Conservation (phyloP, 2,113 vertebrate genomes). For the Recurvirostra avosetta region DNA sequence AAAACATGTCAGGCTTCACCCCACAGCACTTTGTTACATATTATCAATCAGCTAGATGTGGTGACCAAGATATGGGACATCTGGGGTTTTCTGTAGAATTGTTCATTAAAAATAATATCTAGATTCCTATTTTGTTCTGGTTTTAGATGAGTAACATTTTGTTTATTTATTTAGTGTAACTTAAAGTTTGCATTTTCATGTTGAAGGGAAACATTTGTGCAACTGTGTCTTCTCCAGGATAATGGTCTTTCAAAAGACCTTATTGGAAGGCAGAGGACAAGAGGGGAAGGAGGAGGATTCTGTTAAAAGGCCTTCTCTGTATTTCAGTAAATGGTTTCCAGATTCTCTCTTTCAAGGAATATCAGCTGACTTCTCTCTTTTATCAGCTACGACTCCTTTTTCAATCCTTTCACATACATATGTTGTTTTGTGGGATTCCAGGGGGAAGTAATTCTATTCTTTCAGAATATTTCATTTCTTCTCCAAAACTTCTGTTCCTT, state of each 20-base stretch:
- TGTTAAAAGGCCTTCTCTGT: neutral
- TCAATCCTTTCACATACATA: neutral
- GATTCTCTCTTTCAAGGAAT: neutral
- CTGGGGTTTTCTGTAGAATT: neutral
- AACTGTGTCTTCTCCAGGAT: neutral
- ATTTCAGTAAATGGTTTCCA: neutral
- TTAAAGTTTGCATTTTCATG: neutral
- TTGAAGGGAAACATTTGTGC: neutral
- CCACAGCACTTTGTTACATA: neutral
- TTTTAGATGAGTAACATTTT: neutral
- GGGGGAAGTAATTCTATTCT: neutral
- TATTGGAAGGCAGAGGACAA: neutral
- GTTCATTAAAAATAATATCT: neutral
- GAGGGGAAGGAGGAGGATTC: neutral
- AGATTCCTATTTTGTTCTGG: neutral
- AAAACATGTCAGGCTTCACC: neutral
- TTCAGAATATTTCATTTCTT: neutral
- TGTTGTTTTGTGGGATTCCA: neutral
- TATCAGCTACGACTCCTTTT: neutral
- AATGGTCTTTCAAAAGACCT: neutral
- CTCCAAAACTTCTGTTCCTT: neutral
- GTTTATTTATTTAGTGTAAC: neutral
- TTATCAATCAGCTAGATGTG: neutral
- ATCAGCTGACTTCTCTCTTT: neutral
- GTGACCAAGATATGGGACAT: neutral